Evolutionary conservation across 1,140 invertebrate species (phyloP), one percentile per base, ranked within the genome.

Genomic region (Psilanteris sp.): DNA sequence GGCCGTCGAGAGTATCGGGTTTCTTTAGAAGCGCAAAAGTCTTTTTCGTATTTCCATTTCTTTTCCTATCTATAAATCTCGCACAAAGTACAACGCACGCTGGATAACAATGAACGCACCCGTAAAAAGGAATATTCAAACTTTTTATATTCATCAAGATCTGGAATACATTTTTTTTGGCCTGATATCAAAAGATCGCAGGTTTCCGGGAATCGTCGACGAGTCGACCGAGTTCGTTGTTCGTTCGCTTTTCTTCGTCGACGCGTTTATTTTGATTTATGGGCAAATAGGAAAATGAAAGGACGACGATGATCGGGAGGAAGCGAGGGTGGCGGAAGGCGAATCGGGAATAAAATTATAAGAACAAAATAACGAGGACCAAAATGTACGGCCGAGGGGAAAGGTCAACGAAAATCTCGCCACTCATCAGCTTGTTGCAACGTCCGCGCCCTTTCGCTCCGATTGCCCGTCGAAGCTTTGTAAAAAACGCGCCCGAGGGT

Each of bases 351-450:
- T n/a, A n/a, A n/a, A n/a, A n/a, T n/a, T n/a, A n/a, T n/a, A n/a
- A n/a, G n/a, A n/a, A n/a, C n/a, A n/a, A n/a, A n/a, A n/a, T n/a
- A n/a, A n/a, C n/a, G n/a, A n/a, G n/a, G n/a, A n/a, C n/a, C n/a
- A n/a, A n/a, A n/a, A n/a, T n/a, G n/a, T n/a, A n/a, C n/a, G n/a
- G n/a, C n/a, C n/a, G n/a, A 32, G 31, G 52, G 57, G 43, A 70
- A 73, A 64, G 55, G 55, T 61, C 57, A 66, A 39, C 20, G 14
- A 81, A 66, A 79, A 85, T 86, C 83, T 71, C 76, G 78, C 82
- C 64, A 85, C 84, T 85, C 85, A 88, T 87, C 87, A 85, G 87
- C 87, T 86, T 87, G 87, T 88, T 88, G 87, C 81, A 54, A 77
- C 62, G 61, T 70, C 76, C 72, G 52, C 74, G 52, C 70, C 57